Conservation (phyloP, 2,113 vertebrate genomes). For the Eonycteris spelaea region DNA sequence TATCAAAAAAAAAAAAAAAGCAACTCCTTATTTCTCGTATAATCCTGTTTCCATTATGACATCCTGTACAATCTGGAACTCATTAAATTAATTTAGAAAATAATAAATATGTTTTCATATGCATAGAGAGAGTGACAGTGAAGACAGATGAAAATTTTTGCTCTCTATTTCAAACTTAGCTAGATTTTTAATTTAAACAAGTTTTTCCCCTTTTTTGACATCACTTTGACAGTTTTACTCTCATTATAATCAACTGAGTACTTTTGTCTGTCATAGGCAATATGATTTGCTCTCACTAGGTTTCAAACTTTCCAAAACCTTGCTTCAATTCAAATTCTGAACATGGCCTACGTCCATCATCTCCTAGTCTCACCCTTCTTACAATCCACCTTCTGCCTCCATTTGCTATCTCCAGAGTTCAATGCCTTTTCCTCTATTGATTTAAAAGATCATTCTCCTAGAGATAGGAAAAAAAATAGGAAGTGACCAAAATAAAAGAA, state of each 20-base stretch:
- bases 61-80: slow-evolving; percentile 69
- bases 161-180: slow-evolving; percentile 32
- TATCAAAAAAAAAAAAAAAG: slow-evolving; percentile 34
- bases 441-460: neutral
- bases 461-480: neutral
- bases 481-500: neutral
- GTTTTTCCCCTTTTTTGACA: neutral
- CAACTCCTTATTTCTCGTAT: slow-evolving; percentile 34
- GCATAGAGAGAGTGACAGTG: slow-evolving; percentile 37
- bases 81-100: slow-evolving; percentile 74
- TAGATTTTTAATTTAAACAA: slow-evolving; percentile 55
- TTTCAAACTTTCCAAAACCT: neutral
- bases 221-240: slow-evolving; percentile 51
- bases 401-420: neutral
- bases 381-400: rapidly evolving
- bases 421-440: neutral
- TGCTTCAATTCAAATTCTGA: neutral
- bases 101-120: slow-evolving; percentile 73
- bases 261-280: slow-evolving; percentile 24
- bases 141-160: slow-evolving; percentile 56
- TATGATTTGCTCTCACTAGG: neutral
- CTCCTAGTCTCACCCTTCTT: neutral
- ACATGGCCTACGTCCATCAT: neutral
- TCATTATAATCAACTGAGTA: neutral
- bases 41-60: slow-evolving; percentile 73